Conservation (phyloP, 1,140 invertebrate species). For the Neodiprion virginianus region DNA sequence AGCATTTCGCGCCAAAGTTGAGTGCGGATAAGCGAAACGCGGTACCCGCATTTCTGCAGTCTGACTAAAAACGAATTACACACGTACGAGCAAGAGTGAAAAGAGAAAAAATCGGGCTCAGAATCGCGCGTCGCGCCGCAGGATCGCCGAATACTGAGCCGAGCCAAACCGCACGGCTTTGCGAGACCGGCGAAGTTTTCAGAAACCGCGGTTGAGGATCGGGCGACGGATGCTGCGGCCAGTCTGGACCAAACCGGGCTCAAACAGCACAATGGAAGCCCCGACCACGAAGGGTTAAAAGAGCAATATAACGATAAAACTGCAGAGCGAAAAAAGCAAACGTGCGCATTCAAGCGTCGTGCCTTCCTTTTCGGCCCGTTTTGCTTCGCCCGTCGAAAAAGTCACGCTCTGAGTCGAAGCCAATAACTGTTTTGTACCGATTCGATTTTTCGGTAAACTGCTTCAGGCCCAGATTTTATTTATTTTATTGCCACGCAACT, state of each 20-base stretch:
- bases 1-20: too few species aligned
- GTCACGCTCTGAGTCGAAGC: too few species aligned
- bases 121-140: background rate
- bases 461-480: slow-evolving; percentile 8
- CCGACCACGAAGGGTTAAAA: slow-evolving; percentile 28
- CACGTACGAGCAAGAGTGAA: background rate
- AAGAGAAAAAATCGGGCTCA: background rate
- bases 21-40: background rate
- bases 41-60: background rate
- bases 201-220: background rate
- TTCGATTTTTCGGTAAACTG: slow-evolving; percentile 2
- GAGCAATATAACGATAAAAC: slow-evolving; percentile 32
- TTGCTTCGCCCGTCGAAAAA: slow-evolving; percentile 33
- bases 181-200: background rate
- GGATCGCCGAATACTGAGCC: background rate
- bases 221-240: background rate
- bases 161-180: background rate
- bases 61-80: background rate
- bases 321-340: slow-evolving; percentile 19
- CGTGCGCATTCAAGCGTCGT: slow-evolving; percentile 17
- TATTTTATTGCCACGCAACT: background rate
- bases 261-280: slow-evolving; percentile 9
- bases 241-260: background rate
- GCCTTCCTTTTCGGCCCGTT: slow-evolving; percentile 27
- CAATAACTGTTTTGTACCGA: slow-evolving; percentile 11